These are phyloP conservation scores for Bombycilla garrulus DNA, from an alignment of 2,113 vertebrate species.

Conservation along the genomic window DNA sequence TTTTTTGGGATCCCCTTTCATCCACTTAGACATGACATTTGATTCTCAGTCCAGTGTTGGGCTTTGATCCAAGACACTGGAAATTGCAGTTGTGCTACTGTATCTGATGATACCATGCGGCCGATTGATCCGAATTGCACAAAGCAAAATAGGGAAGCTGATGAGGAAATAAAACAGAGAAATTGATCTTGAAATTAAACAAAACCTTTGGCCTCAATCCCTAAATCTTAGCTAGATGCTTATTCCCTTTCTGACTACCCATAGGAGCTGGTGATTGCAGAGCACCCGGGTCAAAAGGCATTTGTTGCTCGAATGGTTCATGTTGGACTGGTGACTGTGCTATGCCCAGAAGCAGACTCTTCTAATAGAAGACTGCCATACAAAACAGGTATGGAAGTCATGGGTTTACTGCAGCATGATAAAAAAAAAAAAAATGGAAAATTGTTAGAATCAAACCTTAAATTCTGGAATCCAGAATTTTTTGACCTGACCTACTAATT, in stretches of 20 bases:
- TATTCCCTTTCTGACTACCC: background rate
- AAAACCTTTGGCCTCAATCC: background rate
- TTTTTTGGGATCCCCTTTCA: background rate
- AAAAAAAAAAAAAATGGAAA: background rate
- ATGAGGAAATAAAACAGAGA: background rate
- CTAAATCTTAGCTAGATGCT: background rate
- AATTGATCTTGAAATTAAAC: background rate
- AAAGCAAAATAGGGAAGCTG: background rate
- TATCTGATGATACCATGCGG: background rate
- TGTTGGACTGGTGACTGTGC: background rate
- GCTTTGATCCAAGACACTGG: background rate
- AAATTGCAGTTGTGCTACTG: background rate
- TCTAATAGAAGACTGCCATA: background rate
- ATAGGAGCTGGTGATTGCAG: accelerated
- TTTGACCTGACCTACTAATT: background rate
- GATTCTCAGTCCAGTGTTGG: background rate
- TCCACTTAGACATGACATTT: background rate
- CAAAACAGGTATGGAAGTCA: background rate
- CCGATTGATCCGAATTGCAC: background rate
- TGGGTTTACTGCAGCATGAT: background rate
- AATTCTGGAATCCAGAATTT: background rate
- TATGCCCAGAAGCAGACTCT: background rate
- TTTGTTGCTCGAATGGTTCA: background rate
- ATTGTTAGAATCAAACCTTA: background rate
- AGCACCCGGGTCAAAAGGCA: too few relatives aligned